A percentile compares a stretch with the other conserved stretches of the same genome.
phyloP scores from a whole-genome alignment of 2,888 invertebrate genomes.

The Drosophila meridiana region DNA sequence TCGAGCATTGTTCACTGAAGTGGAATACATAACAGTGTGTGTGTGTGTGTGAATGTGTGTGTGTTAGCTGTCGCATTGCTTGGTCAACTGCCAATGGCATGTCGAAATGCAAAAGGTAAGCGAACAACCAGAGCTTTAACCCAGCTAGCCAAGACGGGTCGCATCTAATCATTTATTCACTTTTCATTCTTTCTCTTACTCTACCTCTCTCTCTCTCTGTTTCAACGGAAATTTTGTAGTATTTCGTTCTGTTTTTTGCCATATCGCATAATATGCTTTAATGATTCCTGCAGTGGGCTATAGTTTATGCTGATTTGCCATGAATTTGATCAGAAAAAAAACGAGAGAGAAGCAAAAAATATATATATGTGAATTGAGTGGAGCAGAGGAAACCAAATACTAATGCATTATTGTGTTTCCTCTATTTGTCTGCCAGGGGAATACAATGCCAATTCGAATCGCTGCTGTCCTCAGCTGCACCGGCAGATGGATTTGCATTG shows the following conservation, averaged over 20 bases:
- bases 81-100: slow-evolving; percentile 66
- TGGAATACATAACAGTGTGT: slow-evolving; percentile 48
- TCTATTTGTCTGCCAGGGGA: slow-evolving; percentile 31
- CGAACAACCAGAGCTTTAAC: slow-evolving; percentile 26
- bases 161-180: slow-evolving; percentile 50
- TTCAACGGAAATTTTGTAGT: not conserved
- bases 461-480: slow-evolving; percentile 10
- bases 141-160: slow-evolving; percentile 27
- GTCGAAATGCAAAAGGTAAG: slow-evolving; percentile 35
- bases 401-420: slow-evolving; percentile 40
- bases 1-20: slow-evolving; percentile 52
- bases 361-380: slow-evolving; percentile 2
- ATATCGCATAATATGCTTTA: slow-evolving; percentile 53
- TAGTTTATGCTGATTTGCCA: slow-evolving; percentile 30
- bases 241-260: slow-evolving; percentile 3
- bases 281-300: slow-evolving; percentile 60
- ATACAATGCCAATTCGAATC: slow-evolving; percentile 50
- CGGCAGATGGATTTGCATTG: slow-evolving; percentile 11
- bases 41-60: slow-evolving; percentile 1
- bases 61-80: slow-evolving; percentile 13
- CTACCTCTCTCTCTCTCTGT: not conserved
- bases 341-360: not conserved
- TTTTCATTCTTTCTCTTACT: not conserved
- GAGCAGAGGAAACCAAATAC: slow-evolving; percentile 32
- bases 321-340: not conserved